A percentile compares a stretch with the other conserved stretches of the same genome.
Evolutionary conservation across 2,888 invertebrate genomes (phyloP).

Genomic region (Branchellion lobata): DNA sequence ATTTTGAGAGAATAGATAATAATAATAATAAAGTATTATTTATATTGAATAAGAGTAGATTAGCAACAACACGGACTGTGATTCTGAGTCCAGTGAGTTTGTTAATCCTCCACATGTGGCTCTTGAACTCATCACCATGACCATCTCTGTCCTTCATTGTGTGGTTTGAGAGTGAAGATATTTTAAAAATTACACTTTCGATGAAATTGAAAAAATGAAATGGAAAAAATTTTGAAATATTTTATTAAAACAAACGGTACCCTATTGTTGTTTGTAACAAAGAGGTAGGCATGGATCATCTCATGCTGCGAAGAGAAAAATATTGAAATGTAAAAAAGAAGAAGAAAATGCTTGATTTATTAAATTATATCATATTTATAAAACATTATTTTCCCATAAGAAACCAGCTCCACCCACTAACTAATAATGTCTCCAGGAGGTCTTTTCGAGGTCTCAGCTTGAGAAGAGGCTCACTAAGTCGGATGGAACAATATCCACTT

Average conservation of each 20-base stretch:
- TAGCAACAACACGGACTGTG: constrained; percentile 67
- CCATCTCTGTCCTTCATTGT: constrained; percentile 78
- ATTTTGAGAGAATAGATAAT: too few species aligned
- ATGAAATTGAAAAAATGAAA: too few species aligned
- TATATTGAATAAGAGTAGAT: too few species aligned
- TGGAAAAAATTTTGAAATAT: too few species aligned
- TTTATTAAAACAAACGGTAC: too few species aligned
- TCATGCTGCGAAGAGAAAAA: constrained; percentile 73
- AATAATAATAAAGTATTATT: too few species aligned
- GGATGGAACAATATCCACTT: constrained; percentile 76
- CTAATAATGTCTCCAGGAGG: constrained; percentile 90
- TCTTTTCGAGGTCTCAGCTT: constrained; percentile 90
- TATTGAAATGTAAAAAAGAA: constrained; percentile 20
- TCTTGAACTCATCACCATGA: constrained; percentile 89
- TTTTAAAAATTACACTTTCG: not conserved
- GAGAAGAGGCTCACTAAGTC: constrained; percentile 85
- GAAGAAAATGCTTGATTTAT: too few species aligned
- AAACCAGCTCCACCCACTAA: constrained; percentile 57
- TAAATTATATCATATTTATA: not conserved
- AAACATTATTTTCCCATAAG: not conserved
- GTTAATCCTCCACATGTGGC: constrained; percentile 91
- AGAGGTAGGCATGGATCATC: constrained; percentile 98
- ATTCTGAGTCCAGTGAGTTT: constrained; percentile 80
- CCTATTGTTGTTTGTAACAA: constrained; percentile 69
- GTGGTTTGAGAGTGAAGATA: too few species aligned